A percentile compares a stretch with the other conserved stretches of the same genome.
Conservation (phyloP, 2,888 invertebrate species). For the Emmelina monodactyla region DNA sequence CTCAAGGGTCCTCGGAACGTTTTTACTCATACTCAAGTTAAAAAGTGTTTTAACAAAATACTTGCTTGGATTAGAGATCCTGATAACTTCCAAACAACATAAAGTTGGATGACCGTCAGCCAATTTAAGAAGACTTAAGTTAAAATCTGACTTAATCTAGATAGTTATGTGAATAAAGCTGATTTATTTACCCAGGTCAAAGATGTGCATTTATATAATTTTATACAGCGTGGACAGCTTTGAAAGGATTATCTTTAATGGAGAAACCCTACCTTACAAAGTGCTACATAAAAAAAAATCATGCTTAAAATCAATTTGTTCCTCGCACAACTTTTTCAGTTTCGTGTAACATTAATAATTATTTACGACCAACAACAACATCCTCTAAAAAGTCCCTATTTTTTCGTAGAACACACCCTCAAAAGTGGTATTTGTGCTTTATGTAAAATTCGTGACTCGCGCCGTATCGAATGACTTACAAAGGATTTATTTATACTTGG, state of each 20-base stretch:
- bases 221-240: no score
- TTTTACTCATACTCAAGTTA: slow-evolving; percentile 44
- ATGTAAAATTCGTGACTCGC: slow-evolving; percentile 65
- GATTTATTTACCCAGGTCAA: no score
- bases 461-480: slow-evolving; percentile 63
- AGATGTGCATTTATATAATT: no score
- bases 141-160: slow-evolving; percentile 28
- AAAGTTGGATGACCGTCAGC: slow-evolving; percentile 35
- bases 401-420: neutral
- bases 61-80: slow-evolving; percentile 27
- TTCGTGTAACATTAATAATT: slow-evolving; percentile 3
- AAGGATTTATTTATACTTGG: slow-evolving; percentile 55
- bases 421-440: slow-evolving; percentile 55
- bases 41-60: slow-evolving; percentile 29
- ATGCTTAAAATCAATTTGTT: slow-evolving; percentile 33
- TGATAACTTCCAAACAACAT: slow-evolving; percentile 29
- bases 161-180: no score
- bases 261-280: no score
- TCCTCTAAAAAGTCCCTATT: neutral
- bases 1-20: slow-evolving; percentile 47
- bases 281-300: no score
- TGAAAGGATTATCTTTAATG: no score
- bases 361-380: slow-evolving; percentile 34
- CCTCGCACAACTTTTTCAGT: slow-evolving; percentile 4
- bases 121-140: slow-evolving; percentile 32